Base-by-base conservation (phyloP, 2,888 invertebrate genomes). In the Sminthurinus aureus region DNA sequence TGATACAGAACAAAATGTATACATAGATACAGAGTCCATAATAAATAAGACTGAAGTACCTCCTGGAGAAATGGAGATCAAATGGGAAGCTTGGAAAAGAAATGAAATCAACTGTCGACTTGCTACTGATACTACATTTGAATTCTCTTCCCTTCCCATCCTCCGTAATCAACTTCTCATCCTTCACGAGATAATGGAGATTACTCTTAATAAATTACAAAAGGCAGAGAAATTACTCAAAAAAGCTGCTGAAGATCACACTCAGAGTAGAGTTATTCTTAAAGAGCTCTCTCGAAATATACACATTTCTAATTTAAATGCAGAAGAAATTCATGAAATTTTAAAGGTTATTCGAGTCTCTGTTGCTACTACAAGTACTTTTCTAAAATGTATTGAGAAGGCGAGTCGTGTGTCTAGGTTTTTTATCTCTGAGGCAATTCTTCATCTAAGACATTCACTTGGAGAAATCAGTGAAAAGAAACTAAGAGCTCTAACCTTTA, bases 321-420 rank as follows among this genome's bases (percentile, higher is more conserved):
- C 71, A 11, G 24, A 50, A 12, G 79, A 80, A 52, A 52, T 80
- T n/a, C 20, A 52, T 13, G 79, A 80, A 71, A 71, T 80, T 13
- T 38, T 80, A n/a, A 80, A 80, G 22, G 52, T 80, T 4, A 12
- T 80, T 0, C 18, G 52, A 69, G 79, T 80, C 0, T 69, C 79
- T 18, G 69, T 80, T 6, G 79, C 79, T 6, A 80, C 71, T 0
- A 67, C 79, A 2, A n/a, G 20, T 3, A 80, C 71, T 15, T 51
- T 80, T 22, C 52, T 80, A 15, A 80, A 80, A 80, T n/a, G 71
- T 8, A 80, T 80, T 2, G 79, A 80, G 52, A 80, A 80, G 20
- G 71, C 79, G 9, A 80, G 71, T 6, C 13, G 79, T 20, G 22
- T 80, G 3, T 80, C 79, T 20, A 80, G 79, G 71, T 80, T 80